Percentiles rank a stretch among this genome's conserved stretches.
Evolutionary conservation across 1,140 invertebrate genomes (phyloP).

Genomic region (Drosophila micromelanica): DNA sequence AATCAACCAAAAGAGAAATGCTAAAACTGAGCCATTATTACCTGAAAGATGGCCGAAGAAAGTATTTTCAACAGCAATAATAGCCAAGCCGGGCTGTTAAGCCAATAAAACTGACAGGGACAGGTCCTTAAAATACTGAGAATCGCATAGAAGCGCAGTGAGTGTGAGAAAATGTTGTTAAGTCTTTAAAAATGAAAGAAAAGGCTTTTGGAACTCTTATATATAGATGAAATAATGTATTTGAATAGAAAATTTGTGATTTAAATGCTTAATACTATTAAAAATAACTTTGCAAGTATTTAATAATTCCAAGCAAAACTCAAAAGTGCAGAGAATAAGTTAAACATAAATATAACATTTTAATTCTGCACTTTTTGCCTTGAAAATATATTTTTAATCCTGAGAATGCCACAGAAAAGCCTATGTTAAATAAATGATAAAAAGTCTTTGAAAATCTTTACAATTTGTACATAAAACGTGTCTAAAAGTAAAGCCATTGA

Average conservation of each 20-base stretch:
- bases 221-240: background rate
- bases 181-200: background rate
- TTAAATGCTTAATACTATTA: no score
- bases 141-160: constrained; percentile 2
- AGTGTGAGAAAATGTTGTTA: background rate
- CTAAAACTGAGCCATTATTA: constrained; percentile 3
- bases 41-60: constrained; percentile 3
- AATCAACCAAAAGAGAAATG: constrained; percentile 12
- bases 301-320: no score
- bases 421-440: background rate
- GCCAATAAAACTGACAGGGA: background rate
- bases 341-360: no score
- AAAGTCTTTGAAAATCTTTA: no score
- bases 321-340: no score
- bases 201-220: background rate
- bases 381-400: background rate
- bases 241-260: no score
- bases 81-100: background rate
- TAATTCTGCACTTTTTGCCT: no score
- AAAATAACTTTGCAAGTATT: no score
- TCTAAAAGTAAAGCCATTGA: background rate
- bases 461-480: background rate
- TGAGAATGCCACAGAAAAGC: constrained; percentile 1
- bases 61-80: constrained; percentile 11
- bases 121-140: background rate